Evolutionary conservation across 2,113 vertebrate species (phyloP).

Genomic region (Hippocampus comes): DNA sequence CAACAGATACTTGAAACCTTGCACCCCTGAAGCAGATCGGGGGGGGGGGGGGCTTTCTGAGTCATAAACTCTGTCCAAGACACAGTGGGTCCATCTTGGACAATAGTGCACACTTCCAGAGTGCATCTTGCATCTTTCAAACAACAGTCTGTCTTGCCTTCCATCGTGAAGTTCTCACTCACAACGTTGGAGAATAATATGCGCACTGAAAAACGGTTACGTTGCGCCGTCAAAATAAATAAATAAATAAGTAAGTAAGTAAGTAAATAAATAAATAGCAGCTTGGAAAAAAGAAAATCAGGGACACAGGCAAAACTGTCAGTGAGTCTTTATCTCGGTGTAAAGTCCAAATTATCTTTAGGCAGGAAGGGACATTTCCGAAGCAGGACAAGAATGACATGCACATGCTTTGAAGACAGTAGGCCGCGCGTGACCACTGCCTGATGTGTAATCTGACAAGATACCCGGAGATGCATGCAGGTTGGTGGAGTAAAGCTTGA

Average conservation of each 20-base stretch:
- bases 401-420: constrained; percentile 32
- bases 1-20: constrained; percentile 6
- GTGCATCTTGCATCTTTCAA: background rate
- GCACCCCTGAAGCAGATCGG: background rate
- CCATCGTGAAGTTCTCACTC: background rate
- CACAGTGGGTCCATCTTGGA: background rate
- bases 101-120: background rate
- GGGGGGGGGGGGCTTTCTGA: background rate
- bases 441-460: constrained; percentile 7
- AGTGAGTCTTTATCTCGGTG: constrained; percentile 20
- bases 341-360: constrained; percentile 25
- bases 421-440: constrained; percentile 28
- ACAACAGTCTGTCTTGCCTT: background rate
- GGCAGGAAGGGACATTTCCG: constrained; percentile 24
- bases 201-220: background rate
- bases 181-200: background rate
- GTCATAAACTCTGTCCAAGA: background rate
- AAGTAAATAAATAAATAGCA: no score
- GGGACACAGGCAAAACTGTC: background rate
- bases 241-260: no score
- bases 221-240: background rate
- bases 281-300: background rate
- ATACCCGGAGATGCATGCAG: constrained; percentile 14
- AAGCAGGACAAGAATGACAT: constrained; percentile 37
- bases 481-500: background rate